Base-by-base conservation (phyloP, 2,113 vertebrate genomes). In the Gymnarchus niloticus region DNA sequence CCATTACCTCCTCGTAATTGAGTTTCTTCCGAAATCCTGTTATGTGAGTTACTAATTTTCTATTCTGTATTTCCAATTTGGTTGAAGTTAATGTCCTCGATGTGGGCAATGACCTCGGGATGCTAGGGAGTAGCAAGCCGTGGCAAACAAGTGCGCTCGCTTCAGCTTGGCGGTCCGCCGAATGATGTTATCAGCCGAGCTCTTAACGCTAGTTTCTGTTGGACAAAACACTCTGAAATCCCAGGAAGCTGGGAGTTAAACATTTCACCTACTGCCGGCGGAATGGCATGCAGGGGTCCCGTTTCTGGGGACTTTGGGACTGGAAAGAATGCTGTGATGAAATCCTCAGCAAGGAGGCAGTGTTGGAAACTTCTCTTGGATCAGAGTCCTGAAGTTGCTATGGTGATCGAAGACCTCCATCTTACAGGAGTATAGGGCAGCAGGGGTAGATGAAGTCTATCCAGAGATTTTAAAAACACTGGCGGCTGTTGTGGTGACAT, bases 1-100 rank as follows among this genome's bases (percentile, higher is more conserved):
- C 78, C 48, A 86, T 86, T 86, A 86, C 85, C 21, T 83, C 49
- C 33, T 41, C 44, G 61, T 83, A 86, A 86, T 83, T 83, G 85
- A 86, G 56, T 86, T 86, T 86, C 57, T 80, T 65, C 57, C 57
- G 44, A 54, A 17, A 51, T 52, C 57, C 57, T 73, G 80, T 37
- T 81, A 65, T 82, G 85, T 33, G 28, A 14, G 73, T 56, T 56
- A 56, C 69, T 51, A 52, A 85, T 85, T 80, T 85, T 52, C 84
- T 77, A 44, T 56, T 56, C 83, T 54, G 84, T 59, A 76, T 78
- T 57, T 85, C 69, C 54, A 85, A 78, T 78, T 57, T 85, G 73
- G 52, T 57, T 85, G 69, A 56, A 85, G 84, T 78, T 85, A 85
- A 85, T 85, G 73, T 85, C 41, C 69, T 56, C 23, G 52, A 85